These are phyloP conservation scores for Mythimna pallens DNA, from an alignment of 2,888 invertebrate species.

Conservation along the genomic window DNA sequence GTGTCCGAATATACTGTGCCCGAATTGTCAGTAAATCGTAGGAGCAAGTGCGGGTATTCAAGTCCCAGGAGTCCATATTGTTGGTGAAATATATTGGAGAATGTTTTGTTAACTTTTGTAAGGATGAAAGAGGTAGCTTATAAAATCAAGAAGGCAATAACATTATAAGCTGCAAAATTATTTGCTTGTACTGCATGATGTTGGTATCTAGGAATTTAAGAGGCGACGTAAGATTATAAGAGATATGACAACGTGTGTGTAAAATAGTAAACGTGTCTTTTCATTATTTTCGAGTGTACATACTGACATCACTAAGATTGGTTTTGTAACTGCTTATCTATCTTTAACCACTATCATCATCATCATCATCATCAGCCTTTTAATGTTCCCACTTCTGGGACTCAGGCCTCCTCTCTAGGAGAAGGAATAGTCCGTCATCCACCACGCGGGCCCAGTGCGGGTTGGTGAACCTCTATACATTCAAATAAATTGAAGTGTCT, in stretches of 20 bases:
- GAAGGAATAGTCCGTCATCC: too few relatives aligned
- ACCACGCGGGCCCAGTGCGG: too few relatives aligned
- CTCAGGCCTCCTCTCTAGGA: too few relatives aligned
- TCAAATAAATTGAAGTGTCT: too few relatives aligned
- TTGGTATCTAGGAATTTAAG: constrained; percentile 30
- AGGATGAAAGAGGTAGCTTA: constrained; percentile 24
- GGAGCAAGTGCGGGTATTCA: constrained; percentile 55
- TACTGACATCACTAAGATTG: neutral
- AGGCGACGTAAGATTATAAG: constrained; percentile 10
- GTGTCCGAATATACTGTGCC: too few relatives aligned
- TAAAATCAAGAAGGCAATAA: constrained; percentile 38
- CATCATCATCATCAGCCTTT: too few relatives aligned
- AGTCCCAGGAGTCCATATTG: constrained; percentile 38
- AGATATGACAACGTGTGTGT: neutral
- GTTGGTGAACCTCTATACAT: too few relatives aligned
- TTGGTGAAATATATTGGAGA: constrained; percentile 52
- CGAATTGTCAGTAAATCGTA: constrained; percentile 26
- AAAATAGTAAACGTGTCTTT: neutral
- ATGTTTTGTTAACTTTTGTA: constrained; percentile 41
- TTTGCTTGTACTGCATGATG: constrained; percentile 14
- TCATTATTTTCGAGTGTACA: neutral
- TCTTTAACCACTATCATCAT: too few relatives aligned
- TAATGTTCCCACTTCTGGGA: too few relatives aligned
- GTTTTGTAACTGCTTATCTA: neutral
- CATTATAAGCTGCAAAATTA: constrained; percentile 29